Conservation (phyloP, 2,888 invertebrate species). For the Acrobeloides nanus region DNA sequence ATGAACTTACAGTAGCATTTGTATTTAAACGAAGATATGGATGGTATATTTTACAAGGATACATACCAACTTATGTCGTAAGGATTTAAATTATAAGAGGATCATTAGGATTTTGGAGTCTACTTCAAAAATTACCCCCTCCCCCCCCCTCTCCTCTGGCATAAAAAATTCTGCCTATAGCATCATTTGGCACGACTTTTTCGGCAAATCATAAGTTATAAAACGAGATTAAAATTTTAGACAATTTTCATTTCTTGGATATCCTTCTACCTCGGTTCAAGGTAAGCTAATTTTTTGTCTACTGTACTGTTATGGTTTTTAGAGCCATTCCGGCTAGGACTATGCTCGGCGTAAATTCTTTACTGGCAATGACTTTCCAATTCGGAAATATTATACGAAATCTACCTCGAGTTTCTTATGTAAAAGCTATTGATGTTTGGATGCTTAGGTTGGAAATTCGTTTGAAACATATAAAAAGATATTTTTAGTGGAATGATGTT, state of each 20-base stretch:
- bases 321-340: slow-evolving; percentile 54
- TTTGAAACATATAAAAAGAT: no score
- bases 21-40: slow-evolving; percentile 52
- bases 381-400: slow-evolving; percentile 54
- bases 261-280: slow-evolving; percentile 51
- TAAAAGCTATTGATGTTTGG: slow-evolving; percentile 48
- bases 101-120: no score
- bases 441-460: slow-evolving; percentile 32
- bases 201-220: no score
- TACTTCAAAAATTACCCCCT: no score
- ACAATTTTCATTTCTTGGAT: slow-evolving; percentile 54
- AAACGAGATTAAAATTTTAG: no score
- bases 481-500: slow-evolving; percentile 48
- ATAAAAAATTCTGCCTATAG: no score
- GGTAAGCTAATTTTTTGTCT: slow-evolving; percentile 20
- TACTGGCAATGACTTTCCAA: slow-evolving; percentile 54
- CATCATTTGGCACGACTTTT: no score
- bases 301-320: slow-evolving; percentile 6
- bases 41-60: slow-evolving; percentile 53
- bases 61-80: slow-evolving; percentile 42
- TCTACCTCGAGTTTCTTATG: slow-evolving; percentile 52
- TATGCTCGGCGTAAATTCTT: slow-evolving; percentile 53
- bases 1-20: slow-evolving; percentile 51
- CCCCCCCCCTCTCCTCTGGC: no score
- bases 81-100: no score